Evolutionary conservation across 2,113 vertebrate species (phyloP).

Genomic region (Vanacampus margaritifer): DNA sequence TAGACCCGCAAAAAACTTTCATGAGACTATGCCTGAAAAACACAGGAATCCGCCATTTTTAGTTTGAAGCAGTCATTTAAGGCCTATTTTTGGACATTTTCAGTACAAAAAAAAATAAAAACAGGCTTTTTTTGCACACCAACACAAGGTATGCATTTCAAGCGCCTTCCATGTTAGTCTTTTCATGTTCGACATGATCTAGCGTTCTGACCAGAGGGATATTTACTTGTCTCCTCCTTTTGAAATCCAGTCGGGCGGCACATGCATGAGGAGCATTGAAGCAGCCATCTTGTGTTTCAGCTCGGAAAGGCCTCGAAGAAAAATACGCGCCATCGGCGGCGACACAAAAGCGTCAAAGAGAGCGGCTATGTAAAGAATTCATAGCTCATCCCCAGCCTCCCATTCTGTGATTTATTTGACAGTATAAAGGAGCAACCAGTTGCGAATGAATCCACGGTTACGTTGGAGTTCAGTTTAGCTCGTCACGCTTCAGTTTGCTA

Average conservation of each 20-base stretch:
- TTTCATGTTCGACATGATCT: constrained; percentile 66
- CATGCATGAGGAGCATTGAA: constrained; percentile 45
- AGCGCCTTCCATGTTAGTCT: constrained; percentile 50
- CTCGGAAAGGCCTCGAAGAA: constrained; percentile 21
- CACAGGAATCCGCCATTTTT: too few relatives aligned
- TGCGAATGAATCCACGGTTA: constrained; percentile 1
- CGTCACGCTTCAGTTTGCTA: neutral
- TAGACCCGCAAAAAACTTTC: too few relatives aligned
- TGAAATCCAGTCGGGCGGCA: constrained; percentile 69
- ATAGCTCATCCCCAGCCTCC: constrained; percentile 37
- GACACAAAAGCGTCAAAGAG: constrained; percentile 46
- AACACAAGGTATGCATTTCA: constrained; percentile 68
- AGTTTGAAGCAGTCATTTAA: neutral
- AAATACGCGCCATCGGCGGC: constrained; percentile 57
- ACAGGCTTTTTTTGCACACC: too few relatives aligned
- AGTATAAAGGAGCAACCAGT: neutral
- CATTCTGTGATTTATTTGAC: constrained; percentile 44
- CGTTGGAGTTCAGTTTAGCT: neutral
- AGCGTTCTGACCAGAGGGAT: constrained; percentile 51
- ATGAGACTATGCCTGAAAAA: too few relatives aligned
- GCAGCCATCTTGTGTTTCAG: constrained; percentile 64
- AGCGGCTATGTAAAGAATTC: constrained; percentile 33
- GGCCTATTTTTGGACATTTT: neutral
- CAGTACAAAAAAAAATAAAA: neutral
- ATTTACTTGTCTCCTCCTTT: constrained; percentile 62